Conservation (phyloP, 2,113 vertebrate species). For the Psophia crepitans region DNA sequence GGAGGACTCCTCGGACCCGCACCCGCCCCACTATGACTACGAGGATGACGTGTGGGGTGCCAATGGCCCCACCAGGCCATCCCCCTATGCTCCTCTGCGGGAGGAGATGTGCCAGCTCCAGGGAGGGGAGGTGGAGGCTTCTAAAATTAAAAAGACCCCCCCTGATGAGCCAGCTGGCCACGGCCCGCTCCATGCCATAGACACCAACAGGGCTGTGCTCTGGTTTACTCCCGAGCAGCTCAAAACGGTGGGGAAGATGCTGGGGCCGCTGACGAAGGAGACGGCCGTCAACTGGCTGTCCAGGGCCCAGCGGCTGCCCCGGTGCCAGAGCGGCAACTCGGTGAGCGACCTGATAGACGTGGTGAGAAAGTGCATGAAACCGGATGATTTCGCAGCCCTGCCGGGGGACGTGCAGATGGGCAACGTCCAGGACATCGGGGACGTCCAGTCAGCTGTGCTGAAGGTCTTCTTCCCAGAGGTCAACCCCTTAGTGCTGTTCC, state of each 20-base stretch:
- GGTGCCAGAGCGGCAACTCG: neutral
- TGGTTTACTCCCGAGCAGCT: constrained; percentile 55
- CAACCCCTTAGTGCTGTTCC: constrained; percentile 62
- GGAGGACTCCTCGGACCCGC: neutral
- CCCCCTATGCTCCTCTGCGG: neutral
- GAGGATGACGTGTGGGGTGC: constrained; percentile 61
- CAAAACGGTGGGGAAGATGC: constrained; percentile 46
- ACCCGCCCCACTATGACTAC: constrained; percentile 22
- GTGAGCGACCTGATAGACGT: constrained; percentile 52
- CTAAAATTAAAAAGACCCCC: neutral
- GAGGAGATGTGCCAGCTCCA: constrained; percentile 9
- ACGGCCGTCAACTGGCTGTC: constrained; percentile 50
- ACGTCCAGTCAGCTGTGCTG: neutral
- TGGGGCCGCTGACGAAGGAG: constrained; percentile 48
- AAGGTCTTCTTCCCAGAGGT: constrained; percentile 62
- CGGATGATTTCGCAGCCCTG: neutral
- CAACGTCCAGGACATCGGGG: constrained; percentile 31
- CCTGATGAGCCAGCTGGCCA: neutral
- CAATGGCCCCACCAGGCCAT: neutral
- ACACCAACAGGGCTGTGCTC: constrained; percentile 42
- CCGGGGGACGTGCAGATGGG: constrained; percentile 60
- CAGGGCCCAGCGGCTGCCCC: constrained; percentile 34
- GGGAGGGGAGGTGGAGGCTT: neutral
- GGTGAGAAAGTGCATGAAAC: constrained; percentile 58
- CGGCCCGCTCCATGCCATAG: neutral